phyloP scores from a whole-genome alignment of 2,888 invertebrate genomes.

The Laothoe populi region DNA sequence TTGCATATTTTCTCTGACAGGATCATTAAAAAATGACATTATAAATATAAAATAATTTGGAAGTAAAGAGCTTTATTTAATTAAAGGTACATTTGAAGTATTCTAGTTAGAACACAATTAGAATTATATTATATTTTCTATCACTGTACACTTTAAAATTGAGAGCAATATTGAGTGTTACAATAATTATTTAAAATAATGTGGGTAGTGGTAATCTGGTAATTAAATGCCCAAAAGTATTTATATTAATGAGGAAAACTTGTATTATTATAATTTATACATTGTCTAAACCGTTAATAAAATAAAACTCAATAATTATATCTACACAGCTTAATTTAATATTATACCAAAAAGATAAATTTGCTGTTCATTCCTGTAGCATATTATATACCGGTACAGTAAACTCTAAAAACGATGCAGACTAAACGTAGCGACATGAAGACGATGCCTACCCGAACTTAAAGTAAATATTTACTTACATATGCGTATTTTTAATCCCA shows the following conservation, averaged over 20 bases:
- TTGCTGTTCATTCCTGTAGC: neutral
- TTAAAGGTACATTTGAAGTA: neutral
- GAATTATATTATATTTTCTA: neutral
- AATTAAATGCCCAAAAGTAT: neutral
- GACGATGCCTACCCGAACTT: slow-evolving; percentile 36
- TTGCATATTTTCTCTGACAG: too few species aligned
- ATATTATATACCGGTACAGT: neutral
- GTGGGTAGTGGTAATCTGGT: too few species aligned
- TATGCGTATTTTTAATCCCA: slow-evolving; percentile 72
- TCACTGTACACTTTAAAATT: too few species aligned
- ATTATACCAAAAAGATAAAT: neutral
- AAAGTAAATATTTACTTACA: slow-evolving; percentile 79
- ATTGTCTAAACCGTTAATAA: neutral
- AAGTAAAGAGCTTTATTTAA: too few species aligned
- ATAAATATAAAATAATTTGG: too few species aligned
- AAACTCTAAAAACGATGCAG: slow-evolving; percentile 16
- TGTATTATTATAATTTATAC: neutral
- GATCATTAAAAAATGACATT: too few species aligned
- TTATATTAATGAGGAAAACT: neutral
- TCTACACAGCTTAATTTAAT: neutral
- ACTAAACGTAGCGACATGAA: slow-evolving; percentile 29
- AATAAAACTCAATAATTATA: neutral
- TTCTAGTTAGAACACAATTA: neutral
- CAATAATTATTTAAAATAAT: neutral
- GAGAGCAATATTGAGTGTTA: neutral